Base-by-base conservation (phyloP, 2,888 invertebrate species). In the Eumerus sabulonum region DNA sequence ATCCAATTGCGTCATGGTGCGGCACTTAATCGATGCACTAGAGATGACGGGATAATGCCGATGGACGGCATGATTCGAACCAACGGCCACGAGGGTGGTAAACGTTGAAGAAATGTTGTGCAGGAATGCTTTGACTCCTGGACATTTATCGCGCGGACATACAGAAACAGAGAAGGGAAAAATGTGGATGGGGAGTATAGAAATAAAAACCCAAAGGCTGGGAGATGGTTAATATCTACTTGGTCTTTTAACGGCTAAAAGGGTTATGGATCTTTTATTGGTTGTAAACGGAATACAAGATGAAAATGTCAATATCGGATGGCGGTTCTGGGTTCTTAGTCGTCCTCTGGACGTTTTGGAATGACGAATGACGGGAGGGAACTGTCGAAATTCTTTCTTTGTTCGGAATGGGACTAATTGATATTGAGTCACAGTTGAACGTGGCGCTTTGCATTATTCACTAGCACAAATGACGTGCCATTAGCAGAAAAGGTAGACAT, bases 1-100 rank as follows among this genome's bases (percentile, higher is more conserved):
- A 79, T 79, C 79, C 68, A 74, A 79, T 79, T 74, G 74, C 79
- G 74, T 79, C 79, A 79, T 68, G 79, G 74, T 60, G 79, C 79
- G 74, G 79, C 68, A 79, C 79, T 79, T 74, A 79, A 79, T 79
- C 79, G 79, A 68, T 77, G 79, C 74, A 74, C 74, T 68, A 64
- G 63, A 53, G 53, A 53, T 67, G 67, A 53, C 57, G 14, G 11
- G 19, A 12, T 11, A 11, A n/a, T 40, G 40, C 40, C 40, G 27
- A 12, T 7, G 62, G 56, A n/a, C 40, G 40, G 11, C 40, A n/a
- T 9, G 9, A n/a, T n/a, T 1, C 11, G 40, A 27, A 7, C 27
- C 7, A 4, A 36, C 4, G n/a, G 47, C n/a, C 50, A 14, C 16
- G 5, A 13, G 1, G 11, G 40, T 48, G 17, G 13, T 7, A 11